A percentile compares a stretch with the other conserved stretches of the same genome.
These are phyloP conservation scores for Calyptomena viridis DNA, from an alignment of 2,113 vertebrate genomes.

Conservation along the genomic window DNA sequence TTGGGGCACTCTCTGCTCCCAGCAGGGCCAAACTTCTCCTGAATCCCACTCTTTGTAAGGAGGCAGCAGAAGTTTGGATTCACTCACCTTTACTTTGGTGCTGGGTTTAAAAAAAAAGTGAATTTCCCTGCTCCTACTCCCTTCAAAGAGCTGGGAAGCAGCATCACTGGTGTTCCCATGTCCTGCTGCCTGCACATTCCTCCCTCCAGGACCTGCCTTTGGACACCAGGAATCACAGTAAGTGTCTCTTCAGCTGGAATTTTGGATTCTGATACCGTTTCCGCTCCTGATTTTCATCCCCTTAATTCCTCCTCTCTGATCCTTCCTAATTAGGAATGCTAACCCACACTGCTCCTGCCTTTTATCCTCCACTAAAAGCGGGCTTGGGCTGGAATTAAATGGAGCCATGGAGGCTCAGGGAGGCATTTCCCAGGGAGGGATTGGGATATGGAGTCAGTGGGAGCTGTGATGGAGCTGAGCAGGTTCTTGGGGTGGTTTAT, in stretches of 20 bases:
- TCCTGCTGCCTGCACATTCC: neutral
- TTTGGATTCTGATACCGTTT: neutral
- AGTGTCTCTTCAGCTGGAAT: neutral
- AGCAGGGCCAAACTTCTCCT: neutral
- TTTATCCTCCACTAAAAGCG: neutral
- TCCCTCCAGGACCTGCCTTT: neutral
- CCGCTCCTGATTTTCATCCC: neutral
- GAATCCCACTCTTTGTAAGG: neutral
- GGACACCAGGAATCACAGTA: neutral
- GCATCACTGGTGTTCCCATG: accelerated
- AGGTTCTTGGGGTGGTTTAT: neutral
- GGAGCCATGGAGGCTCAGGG: neutral
- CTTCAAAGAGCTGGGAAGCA: neutral
- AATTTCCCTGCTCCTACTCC: neutral
- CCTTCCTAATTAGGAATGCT: neutral
- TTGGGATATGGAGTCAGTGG: accelerated
- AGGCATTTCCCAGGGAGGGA: neutral
- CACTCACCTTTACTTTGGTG: neutral
- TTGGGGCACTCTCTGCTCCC: neutral
- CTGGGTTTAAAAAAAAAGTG: neutral
- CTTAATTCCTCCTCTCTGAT: neutral
- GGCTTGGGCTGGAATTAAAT: neutral
- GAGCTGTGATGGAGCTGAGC: neutral
- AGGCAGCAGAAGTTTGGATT: neutral
- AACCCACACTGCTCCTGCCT: neutral